These are phyloP conservation scores for Drosophila limbata DNA, from an alignment of 2,888 invertebrate genomes.

Conservation along the genomic window DNA sequence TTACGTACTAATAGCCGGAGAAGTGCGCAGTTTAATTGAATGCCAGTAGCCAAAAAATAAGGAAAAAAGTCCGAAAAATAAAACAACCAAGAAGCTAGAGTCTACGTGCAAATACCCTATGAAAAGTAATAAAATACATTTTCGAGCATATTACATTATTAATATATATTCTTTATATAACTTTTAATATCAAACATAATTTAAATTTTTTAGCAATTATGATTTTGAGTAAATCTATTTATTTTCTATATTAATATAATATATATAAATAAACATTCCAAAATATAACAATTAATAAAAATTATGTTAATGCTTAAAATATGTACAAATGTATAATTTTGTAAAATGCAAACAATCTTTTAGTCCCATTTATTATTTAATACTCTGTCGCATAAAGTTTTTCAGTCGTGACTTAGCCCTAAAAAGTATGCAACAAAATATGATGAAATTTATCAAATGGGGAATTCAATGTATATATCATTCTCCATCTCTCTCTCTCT, in stretches of 20 bases:
- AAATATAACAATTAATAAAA: too few species aligned
- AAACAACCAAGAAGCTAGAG: background rate
- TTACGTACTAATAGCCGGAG: conserved; percentile 70
- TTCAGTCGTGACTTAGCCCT: background rate
- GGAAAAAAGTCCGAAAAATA: background rate
- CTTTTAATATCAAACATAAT: too few species aligned
- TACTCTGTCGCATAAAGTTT: too few species aligned
- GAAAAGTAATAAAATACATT: background rate
- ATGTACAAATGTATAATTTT: too few species aligned
- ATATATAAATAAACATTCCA: too few species aligned
- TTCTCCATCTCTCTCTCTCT: background rate
- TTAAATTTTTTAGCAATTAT: too few species aligned
- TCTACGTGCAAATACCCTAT: background rate
- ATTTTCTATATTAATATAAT: too few species aligned
- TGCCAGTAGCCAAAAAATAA: conserved; percentile 55
- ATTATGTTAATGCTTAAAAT: too few species aligned
- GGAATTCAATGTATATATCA: background rate
- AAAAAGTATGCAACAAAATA: background rate
- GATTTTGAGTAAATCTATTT: too few species aligned
- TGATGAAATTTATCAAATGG: background rate
- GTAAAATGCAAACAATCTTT: too few species aligned
- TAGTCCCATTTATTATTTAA: background rate
- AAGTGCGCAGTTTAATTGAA: conserved; percentile 76
- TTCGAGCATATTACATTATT: background rate
- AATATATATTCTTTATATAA: background rate